Base-by-base conservation (phyloP, 2,113 vertebrate genomes). In the Rhynchomys soricoides region DNA sequence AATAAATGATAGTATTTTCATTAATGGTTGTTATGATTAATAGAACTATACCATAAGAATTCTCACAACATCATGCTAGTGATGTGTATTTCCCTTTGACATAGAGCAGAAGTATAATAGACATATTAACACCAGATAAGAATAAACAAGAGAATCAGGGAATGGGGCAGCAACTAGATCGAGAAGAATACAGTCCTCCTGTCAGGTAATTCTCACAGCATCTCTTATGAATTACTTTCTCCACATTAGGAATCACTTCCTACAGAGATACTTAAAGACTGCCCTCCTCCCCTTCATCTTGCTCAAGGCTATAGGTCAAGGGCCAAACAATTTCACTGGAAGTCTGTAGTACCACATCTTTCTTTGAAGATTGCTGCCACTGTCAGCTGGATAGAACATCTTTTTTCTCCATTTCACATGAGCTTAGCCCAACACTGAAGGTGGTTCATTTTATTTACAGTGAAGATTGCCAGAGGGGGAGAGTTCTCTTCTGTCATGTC, bases 121-220 rank as follows among this genome's bases (percentile, higher is more conserved):
- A 87, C 22, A 4, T 16, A 48, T 13, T 57, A 70, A 40, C 34
- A 78, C 55, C 6, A 78, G 82, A 62, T 50, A 50, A 50, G 17
- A 57, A 22, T n/a, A n/a, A 52, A 62, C 9, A 94, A 5, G 17
- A 26, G 17, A 59, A 24, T n/a, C 1, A 17, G 8, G 8, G 29
- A n/a, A 13, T 0, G 0, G 50, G 17, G 3, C 17, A 37, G 6
- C 43, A n/a, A 10, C 45, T 70, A 2, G n/a, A 0, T 64, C 71
- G 57, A 64, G 19, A 34, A 50, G 29, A 59, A 22, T 13, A 19
- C 31, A 7, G 5, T 16, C 7, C 24, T 40, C 8, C 31, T 16
- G 9, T 37, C 1, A 0, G 21, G 62, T 43, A 50, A 37, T 86
- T 79, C 37, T 55, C 62, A 81, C 24, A 55, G 45, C 17, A 43